Conservation (phyloP, 2,888 invertebrate species). For the Ophion ventricosus region DNA sequence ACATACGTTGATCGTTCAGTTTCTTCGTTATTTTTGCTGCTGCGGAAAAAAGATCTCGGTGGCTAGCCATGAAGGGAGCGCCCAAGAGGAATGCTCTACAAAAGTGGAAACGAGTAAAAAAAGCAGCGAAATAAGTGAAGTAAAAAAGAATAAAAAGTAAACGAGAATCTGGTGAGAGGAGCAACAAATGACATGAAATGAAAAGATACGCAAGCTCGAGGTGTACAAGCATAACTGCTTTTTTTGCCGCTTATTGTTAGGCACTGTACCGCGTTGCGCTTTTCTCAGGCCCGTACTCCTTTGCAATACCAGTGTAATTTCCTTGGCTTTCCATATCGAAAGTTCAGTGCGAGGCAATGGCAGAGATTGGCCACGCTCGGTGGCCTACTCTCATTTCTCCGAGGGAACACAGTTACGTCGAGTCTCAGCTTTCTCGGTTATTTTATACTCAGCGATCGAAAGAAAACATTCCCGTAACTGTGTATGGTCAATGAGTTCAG, state of each 20-base stretch:
- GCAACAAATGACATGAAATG: slow-evolving; percentile 14
- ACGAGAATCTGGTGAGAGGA: not conserved
- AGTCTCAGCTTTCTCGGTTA: not conserved
- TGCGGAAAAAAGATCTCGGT: not conserved
- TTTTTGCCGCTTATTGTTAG: slow-evolving; percentile 2
- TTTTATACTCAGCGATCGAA: not conserved
- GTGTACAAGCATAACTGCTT: not conserved
- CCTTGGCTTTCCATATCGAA: not conserved
- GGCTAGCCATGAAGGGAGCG: not conserved
- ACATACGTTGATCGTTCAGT: not conserved
- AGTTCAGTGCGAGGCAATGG: no score
- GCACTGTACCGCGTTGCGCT: not conserved
- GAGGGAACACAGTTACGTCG: not conserved
- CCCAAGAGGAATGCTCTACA: not conserved
- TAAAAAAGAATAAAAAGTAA: not conserved
- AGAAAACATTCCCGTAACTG: not conserved
- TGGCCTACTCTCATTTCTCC: not conserved
- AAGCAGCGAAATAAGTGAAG: not conserved
- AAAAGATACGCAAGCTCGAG: not conserved
- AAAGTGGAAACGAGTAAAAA: not conserved
- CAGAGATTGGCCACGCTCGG: not conserved
- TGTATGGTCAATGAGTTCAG: not conserved
- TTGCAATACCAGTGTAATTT: not conserved
- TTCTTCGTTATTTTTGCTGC: not conserved
- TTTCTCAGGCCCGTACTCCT: not conserved